Evolutionary conservation across 2,797 vertebrate genomes (phyloP).

Genomic region (Halcyon smyrnensis): DNA sequence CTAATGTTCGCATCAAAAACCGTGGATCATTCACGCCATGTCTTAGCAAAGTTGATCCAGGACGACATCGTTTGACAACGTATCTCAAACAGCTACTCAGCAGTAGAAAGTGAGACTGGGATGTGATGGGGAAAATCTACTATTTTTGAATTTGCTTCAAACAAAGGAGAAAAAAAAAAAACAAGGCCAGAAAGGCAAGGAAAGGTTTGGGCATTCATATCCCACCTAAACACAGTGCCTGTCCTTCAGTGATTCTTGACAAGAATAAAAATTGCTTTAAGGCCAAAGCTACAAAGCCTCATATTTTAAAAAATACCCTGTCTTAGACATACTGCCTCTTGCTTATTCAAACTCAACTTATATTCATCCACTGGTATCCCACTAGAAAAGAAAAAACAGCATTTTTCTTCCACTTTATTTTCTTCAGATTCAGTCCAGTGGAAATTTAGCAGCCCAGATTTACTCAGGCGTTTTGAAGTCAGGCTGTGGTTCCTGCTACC

Average conservation of each 20-base stretch:
- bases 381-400: not conserved
- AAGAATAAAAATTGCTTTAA: constrained; percentile 28
- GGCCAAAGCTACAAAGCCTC: not conserved
- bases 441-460: constrained; percentile 52
- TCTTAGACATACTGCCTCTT: constrained; percentile 1
- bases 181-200: not conserved
- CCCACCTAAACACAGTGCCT: not conserved
- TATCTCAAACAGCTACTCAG: not conserved
- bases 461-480: constrained; percentile 55
- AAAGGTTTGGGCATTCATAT: not conserved
- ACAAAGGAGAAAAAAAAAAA: not conserved
- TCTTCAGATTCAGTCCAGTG: constrained; percentile 28
- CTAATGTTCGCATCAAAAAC: not conserved
- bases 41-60: not conserved
- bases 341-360: constrained; percentile 1
- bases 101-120: not conserved
- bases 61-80: not conserved
- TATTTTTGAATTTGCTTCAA: not conserved
- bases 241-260: not conserved
- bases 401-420: constrained; percentile 15
- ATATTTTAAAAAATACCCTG: not conserved
- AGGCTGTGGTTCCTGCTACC: constrained; percentile 64
- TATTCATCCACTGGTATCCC: not conserved
- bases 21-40: not conserved
- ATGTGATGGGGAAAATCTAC: not conserved